These are phyloP conservation scores for Patella caerulea DNA, from an alignment of 2,888 invertebrate species.

Conservation along the genomic window DNA sequence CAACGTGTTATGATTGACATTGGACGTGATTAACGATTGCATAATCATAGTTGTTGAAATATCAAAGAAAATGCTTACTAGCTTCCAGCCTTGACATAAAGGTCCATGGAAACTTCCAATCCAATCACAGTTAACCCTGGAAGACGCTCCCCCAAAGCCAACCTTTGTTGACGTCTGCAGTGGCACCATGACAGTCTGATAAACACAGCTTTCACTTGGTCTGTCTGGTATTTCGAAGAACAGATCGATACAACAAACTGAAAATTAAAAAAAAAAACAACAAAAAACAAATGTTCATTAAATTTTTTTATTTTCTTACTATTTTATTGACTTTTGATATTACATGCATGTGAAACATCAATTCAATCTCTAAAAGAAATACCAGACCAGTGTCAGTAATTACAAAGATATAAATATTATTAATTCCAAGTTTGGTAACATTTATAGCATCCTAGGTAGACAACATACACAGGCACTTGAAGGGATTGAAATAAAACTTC, in stretches of 20 bases:
- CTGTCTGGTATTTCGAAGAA: constrained; percentile 62
- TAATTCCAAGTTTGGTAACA: too few relatives aligned
- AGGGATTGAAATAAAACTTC: too few relatives aligned
- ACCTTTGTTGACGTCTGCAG: constrained; percentile 32
- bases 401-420: too few relatives aligned
- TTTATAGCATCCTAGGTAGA: too few relatives aligned
- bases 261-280: constrained; percentile 20
- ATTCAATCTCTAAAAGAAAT: too few relatives aligned
- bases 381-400: too few relatives aligned
- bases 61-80: constrained; percentile 65
- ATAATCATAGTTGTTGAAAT: constrained; percentile 9
- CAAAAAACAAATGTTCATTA: too few relatives aligned
- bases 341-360: too few relatives aligned
- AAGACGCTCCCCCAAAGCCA: constrained; percentile 27
- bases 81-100: constrained; percentile 60
- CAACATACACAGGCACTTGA: too few relatives aligned
- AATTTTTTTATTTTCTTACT: too few relatives aligned
- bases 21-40: background rate
- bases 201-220: constrained; percentile 49
- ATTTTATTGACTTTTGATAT: too few relatives aligned
- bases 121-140: constrained; percentile 57
- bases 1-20: constrained; percentile 47
- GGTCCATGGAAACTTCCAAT: constrained; percentile 51
- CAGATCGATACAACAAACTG: constrained; percentile 63
- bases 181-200: constrained; percentile 48